Conservation (phyloP, 2,113 vertebrate genomes). For the Chrysochloris asiatica region DNA sequence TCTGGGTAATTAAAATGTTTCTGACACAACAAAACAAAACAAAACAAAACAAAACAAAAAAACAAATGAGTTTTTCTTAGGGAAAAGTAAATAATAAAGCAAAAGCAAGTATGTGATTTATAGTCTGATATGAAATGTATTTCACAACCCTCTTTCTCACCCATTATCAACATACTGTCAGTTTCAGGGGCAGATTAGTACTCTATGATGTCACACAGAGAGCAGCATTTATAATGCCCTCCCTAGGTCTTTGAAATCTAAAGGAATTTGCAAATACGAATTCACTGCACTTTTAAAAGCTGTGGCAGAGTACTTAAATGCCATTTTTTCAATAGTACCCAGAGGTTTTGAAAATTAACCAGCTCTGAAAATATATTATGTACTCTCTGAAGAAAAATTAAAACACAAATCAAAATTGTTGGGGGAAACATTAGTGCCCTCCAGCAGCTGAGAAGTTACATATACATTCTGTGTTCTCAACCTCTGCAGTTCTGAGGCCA, state of each 20-base stretch:
- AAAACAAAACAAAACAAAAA: no score
- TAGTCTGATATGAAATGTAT: conserved; percentile 18
- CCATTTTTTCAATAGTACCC: conserved; percentile 29
- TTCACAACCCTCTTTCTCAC: background rate
- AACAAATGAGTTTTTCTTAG: conserved; percentile 28
- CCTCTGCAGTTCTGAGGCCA: background rate
- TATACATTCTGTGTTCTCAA: background rate
- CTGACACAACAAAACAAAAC: no score
- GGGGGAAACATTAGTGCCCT: conserved; percentile 26
- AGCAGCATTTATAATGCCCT: background rate
- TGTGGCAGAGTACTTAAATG: conserved; percentile 30
- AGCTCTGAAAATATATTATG: conserved; percentile 30
- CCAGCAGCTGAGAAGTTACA: background rate
- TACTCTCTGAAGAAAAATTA: conserved; percentile 51
- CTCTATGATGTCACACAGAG: background rate
- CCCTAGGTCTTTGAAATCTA: background rate
- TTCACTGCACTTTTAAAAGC: background rate
- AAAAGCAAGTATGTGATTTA: conserved; percentile 5
- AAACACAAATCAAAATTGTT: conserved; percentile 56
- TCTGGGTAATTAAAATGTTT: conserved; percentile 42
- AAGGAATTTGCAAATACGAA: conserved; percentile 31
- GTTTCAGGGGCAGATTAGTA: background rate
- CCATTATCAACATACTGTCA: background rate
- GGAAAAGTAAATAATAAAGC: background rate
- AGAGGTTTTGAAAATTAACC: conserved; percentile 45